These are phyloP conservation scores for Plagodis dolabraria DNA, from an alignment of 2,888 invertebrate genomes.

Conservation along the genomic window DNA sequence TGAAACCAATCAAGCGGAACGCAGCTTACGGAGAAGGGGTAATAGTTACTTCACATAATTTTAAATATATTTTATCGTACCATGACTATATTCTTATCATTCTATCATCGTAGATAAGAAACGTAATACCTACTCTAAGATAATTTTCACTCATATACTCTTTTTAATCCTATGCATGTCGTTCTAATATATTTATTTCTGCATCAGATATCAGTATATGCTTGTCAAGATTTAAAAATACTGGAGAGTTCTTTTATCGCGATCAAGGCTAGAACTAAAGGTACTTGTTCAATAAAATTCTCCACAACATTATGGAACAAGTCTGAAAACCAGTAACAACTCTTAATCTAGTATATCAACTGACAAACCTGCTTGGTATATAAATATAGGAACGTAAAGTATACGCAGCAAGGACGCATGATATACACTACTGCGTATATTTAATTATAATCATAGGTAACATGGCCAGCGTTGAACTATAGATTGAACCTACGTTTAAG, in stretches of 20 bases:
- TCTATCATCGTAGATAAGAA: too few species aligned
- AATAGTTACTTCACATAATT: too few species aligned
- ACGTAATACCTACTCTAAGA: too few species aligned
- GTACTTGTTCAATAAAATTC: too few species aligned
- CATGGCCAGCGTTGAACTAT: constrained; percentile 6
- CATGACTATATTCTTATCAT: too few species aligned
- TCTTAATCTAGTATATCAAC: neutral
- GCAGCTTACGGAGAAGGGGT: constrained; percentile 21
- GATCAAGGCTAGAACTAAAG: too few species aligned
- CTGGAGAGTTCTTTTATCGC: too few species aligned
- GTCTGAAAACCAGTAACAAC: too few species aligned
- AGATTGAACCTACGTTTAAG: constrained; percentile 6
- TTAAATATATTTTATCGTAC: too few species aligned
- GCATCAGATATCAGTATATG: neutral
- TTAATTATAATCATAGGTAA: constrained; percentile 12
- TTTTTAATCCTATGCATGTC: too few species aligned
- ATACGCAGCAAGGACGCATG: constrained; percentile 3
- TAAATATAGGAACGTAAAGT: neutral
- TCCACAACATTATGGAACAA: too few species aligned
- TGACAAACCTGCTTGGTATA: neutral
- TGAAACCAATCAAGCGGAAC: constrained; percentile 48
- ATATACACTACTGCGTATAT: constrained; percentile 1
- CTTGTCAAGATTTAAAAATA: neutral
- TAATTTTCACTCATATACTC: too few species aligned
- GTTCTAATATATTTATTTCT: constrained; percentile 1